Evolutionary conservation across 2,888 invertebrate genomes (phyloP), one percentile per base, ranked within the genome.

Genomic region (Lutraria lutraria): DNA sequence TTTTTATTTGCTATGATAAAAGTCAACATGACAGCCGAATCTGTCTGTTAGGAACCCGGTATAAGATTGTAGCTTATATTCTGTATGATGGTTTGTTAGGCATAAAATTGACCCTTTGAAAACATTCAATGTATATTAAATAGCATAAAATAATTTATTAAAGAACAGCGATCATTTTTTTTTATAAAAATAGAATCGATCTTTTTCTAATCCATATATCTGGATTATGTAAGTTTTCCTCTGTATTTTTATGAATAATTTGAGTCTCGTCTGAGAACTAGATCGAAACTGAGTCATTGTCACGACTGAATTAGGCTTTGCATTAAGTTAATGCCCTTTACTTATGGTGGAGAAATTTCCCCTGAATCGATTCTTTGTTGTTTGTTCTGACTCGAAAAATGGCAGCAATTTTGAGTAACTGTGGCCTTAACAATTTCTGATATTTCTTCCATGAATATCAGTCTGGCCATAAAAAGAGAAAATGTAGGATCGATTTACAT

Each of bases 401-500:
- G 60, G 60, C n/a, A 8, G 60, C 21, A 60, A 68, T 68, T 68
- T 68, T 68, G 63, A 68, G 25, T 25, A 68, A 68, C 25, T 68
- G 63, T 12, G 63, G 25, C 25, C 43, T 43, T n/a, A 25, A 68
- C 63, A n/a, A 68, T 25, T 68, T 68, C 63, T 68, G 25, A 68
- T 68, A 68, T 68, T n/a, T 68, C 63, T n/a, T 68, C 63, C 25
- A 68, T 68, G 63, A 68, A 68, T 68, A 68, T 68, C 25, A 25
- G 63, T 68, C 63, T 25, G 25, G 63, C 63, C 63, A 25, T 68
- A 68, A 68, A 68, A 68, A 68, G 63, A 60, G 72, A 34, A 10
- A 25, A 34, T 56, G 76, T 31, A 13, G 34, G 19, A 76, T 76
- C 76, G 76, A 76, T 76, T 76, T 31, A 16, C 76, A 76, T 31